phyloP scores from a whole-genome alignment of 1,140 invertebrate genomes.

The Megathymus violae region DNA sequence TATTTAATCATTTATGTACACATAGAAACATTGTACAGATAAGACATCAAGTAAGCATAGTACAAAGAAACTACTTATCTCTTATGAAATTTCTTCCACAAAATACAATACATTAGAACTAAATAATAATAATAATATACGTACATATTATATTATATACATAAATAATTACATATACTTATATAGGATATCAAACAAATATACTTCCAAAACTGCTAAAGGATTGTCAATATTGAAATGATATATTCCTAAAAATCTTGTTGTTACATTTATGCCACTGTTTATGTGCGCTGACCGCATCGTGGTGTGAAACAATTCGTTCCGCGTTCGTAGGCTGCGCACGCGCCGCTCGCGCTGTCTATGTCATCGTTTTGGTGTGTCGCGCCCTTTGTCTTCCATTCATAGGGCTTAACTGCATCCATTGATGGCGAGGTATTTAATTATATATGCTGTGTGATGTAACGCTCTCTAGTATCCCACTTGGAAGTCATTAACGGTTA shows the following conservation, averaged over 20 bases:
- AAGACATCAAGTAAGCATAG: no score
- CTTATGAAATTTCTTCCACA: no score
- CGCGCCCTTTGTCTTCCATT: conserved; percentile 64
- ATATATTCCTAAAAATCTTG: background rate
- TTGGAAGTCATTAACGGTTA: conserved; percentile 43
- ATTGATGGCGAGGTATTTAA: conserved; percentile 36
- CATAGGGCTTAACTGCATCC: conserved; percentile 51
- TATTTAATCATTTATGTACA: no score
- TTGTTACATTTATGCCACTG: conserved; percentile 21
- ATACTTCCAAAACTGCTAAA: no score
- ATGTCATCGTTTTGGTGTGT: conserved; percentile 63
- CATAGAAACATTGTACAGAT: no score
- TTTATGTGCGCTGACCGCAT: conserved; percentile 24
- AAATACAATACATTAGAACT: no score
- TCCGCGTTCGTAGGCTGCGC: conserved; percentile 58
- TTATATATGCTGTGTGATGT: background rate
- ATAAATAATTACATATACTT: no score
- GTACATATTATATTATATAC: no score
- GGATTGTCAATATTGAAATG: no score
- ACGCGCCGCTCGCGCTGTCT: conserved; percentile 59
- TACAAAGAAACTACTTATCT: no score
- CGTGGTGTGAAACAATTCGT: conserved; percentile 53
- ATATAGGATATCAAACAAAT: no score
- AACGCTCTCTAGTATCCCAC: conserved; percentile 41
- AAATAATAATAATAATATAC: no score